Base-by-base conservation (phyloP, 2,113 vertebrate genomes). In the Eonycteris spelaea region DNA sequence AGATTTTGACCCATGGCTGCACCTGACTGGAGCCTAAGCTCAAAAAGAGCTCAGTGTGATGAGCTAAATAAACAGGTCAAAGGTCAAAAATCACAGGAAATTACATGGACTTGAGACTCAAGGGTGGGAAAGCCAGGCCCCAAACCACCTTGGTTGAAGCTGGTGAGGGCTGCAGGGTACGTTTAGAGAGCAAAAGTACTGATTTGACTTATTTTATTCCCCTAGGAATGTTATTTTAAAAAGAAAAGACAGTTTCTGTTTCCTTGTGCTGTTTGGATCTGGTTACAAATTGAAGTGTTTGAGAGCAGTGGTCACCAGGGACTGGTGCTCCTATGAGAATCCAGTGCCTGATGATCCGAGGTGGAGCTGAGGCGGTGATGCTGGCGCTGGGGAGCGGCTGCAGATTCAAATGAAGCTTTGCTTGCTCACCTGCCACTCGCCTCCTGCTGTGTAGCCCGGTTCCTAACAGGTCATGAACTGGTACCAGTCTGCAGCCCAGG, bases 161-260 rank as follows among this genome's bases (percentile, higher is more conserved):
- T 59, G 55, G 6, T 7, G 13, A 24, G 3, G 65, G 22, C 3
- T 35, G 13, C 19, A 14, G 3, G 10, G 51, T 0, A 2, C 4
- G 2, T 70, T 33, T 55, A 22, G 15, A 35, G 33, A n/a, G 55
- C 55, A 26, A 35, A 63, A 43, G 40, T 57, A 22, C 16, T 30
- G n/a, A 53, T 16, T 61, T 38, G 8, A 15, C 35, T 33, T 65
- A 43, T 48, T 38, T 48, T 21, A 21, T 85, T 68, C 43, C 22
- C 48, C 43, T 70, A 33, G n/a, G 70, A 84, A 33, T 55, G 45
- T 30, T 7, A 8, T 28, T 77, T 63, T 30, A 38, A 67, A n/a
- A 57, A 67, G 38, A 67, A 40, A n/a, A 77, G 40, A 57, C 2
- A 22, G 38, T 65, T 55, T 22, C 5, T 85, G 24, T 70, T 43